phyloP scores from a whole-genome alignment of 2,888 invertebrate species.

The Synanthedon vespiformis region DNA sequence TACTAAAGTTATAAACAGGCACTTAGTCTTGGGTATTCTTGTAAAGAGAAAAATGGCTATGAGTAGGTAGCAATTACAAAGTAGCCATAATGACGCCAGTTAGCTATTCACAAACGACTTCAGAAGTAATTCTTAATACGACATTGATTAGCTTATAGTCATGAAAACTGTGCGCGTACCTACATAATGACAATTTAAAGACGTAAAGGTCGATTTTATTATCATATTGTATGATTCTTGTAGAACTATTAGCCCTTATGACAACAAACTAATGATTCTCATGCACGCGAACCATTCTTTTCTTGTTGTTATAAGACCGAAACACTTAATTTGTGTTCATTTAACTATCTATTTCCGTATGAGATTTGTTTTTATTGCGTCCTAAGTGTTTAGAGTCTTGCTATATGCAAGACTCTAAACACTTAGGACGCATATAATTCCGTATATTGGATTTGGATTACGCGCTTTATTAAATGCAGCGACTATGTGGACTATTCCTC shows the following conservation, averaged over 20 bases:
- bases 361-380: too few relatives aligned
- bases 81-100: conserved; percentile 45
- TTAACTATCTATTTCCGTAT: too few relatives aligned
- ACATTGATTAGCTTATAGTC: conserved; percentile 60
- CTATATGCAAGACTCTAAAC: too few relatives aligned
- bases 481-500: too few relatives aligned
- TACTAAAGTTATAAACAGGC: conserved; percentile 8
- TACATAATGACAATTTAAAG: conserved; percentile 68
- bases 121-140: conserved; percentile 63
- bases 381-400: too few relatives aligned
- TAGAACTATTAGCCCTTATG: conserved; percentile 67
- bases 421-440: too few relatives aligned
- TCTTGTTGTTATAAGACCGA: conserved; percentile 7
- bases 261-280: conserved; percentile 58
- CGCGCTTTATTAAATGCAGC: too few relatives aligned
- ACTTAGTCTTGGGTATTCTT: conserved; percentile 4
- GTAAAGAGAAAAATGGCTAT: conserved; percentile 35
- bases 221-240: conserved; percentile 68
- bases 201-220: conserved; percentile 68
- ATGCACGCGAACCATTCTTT: conserved; percentile 58
- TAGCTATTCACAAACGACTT: conserved; percentile 64
- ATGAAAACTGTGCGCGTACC: conserved; percentile 34
- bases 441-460: too few relatives aligned
- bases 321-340: neutral
- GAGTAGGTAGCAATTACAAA: conserved; percentile 62